Base-by-base conservation (phyloP, 2,113 vertebrate genomes). In the Herpetotheres cachinnans region DNA sequence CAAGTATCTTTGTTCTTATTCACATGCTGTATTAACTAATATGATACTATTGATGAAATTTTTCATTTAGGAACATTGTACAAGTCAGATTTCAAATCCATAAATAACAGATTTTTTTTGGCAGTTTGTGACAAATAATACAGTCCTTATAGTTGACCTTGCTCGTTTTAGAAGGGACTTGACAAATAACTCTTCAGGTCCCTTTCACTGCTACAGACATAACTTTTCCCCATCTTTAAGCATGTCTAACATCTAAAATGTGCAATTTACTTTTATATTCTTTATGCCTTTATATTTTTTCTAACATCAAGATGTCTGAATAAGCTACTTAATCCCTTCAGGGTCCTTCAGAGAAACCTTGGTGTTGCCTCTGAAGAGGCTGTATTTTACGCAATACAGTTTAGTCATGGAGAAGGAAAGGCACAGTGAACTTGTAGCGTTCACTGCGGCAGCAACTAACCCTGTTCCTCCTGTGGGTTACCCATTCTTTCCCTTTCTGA, bases 331-430 rank as follows among this genome's bases (percentile, higher is more conserved):
- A 90, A 83, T 83, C 58, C 46, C 22, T 89, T 76, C 62, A 92
- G 46, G 14, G 83, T 85, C 93, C 79, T 92, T 95, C 92, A 93
- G 74, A 80, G 27, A 91, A 93, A 70, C 82, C 55, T 70, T 91
- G 63, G 38, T 29, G 16, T 47, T 78, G 25, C 76, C 58, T 47
- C 44, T 69, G 77, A 74, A 87, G 56, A 90, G 34, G 50, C 22
- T 79, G 15, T 69, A 56, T 87, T 93, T 84, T 87, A 86, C 32
- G 36, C 32, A 72, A 69, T 5, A 26, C 29, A 52, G 47, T 78
- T 87, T 78, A 71, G 47, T 78, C 26, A 67, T 0, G 12, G 6
- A 78, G 70, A 91, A 91, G 32, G 24, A 87, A 71, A 74, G 72
- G 13, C 15, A 76, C 7, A 87, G 54, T 69, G 78, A 94, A 73